These are phyloP conservation scores for Conus canariensis DNA, from an alignment of 2,888 invertebrate genomes.

Conservation along the genomic window DNA sequence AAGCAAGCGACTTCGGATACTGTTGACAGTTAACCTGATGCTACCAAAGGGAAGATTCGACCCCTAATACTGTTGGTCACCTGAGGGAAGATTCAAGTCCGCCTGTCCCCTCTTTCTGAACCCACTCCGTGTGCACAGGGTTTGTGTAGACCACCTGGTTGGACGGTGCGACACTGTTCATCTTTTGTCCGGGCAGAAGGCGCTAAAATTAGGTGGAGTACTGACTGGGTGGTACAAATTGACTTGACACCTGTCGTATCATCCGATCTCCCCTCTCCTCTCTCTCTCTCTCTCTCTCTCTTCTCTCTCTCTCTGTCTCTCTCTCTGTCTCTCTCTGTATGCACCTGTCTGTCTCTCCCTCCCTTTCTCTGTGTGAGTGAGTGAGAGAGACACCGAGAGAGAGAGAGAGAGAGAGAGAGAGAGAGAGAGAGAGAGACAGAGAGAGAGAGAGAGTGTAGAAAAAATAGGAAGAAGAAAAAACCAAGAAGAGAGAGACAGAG, in stretches of 20 bases:
- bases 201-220: background rate
- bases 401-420: background rate
- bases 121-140: no score
- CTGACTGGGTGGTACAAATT: background rate
- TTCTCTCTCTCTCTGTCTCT: background rate
- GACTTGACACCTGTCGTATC: constrained; percentile 8
- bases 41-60: no score
- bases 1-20: no score
- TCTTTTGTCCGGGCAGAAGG: no score
- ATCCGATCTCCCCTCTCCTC: background rate
- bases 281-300: background rate
- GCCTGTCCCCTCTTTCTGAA: no score
- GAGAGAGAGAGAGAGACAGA: no score
- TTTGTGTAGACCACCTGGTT: no score
- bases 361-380: background rate
- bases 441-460: background rate
- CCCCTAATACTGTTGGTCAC: no score
- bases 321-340: background rate
- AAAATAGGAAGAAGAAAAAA: background rate
- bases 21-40: no score
- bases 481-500: background rate
- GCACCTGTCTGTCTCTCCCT: background rate
- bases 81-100: no score
- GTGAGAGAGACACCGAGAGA: background rate
- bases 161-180: no score